Evolutionary conservation across 2,888 invertebrate species (phyloP), one percentile per base, ranked within the genome.

Genomic region (Keiferia lycopersicella): DNA sequence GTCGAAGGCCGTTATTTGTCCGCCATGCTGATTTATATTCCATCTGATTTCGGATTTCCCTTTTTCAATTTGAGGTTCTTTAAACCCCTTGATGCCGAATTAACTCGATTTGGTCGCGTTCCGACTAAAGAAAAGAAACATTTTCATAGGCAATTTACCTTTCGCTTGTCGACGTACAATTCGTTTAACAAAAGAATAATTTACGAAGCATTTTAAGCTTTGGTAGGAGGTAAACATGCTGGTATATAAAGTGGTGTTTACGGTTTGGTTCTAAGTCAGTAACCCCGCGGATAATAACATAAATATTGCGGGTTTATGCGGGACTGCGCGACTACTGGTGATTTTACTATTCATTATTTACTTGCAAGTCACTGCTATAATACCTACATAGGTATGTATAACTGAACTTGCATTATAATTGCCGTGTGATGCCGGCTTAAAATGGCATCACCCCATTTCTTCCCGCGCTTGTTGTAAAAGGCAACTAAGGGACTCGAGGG

Each of bases 1-100:
- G 66, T 65, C 69, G 65, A 71, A 69, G 67, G 65, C 71, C 70
- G 75, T 73, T 73, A 73, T 76, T 76, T 75, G 73, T 63, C 76
- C 69, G 70, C 65, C 69, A 68, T 71, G 70, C 78, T 79, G 80
- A 83, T 83, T 85, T 84, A 83, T 82, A 80, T 81, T 81, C 81
- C 71, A 82, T 82, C 80, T 74, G 80, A 79, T 82, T 79, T 73
- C 74, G 73, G 73, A 76, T 81, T 79, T 77, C 76, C 77, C 73
- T 79, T 79, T 78, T 82, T 79, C 78, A 80, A 81, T 80, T 82
- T 73, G 72, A 77, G 79, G 81, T 77, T 76, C 71, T 80, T 73
- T 74, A 69, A 67, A 67, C 67, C 67, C 59, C 71, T 77, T 77
- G 75, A 76, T 78, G 75, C 72, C 68, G 77, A 82, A 80, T 81